Evolutionary conservation across 2,888 invertebrate genomes (phyloP), one percentile per base, ranked within the genome.

Genomic region (Lagria hirta): DNA sequence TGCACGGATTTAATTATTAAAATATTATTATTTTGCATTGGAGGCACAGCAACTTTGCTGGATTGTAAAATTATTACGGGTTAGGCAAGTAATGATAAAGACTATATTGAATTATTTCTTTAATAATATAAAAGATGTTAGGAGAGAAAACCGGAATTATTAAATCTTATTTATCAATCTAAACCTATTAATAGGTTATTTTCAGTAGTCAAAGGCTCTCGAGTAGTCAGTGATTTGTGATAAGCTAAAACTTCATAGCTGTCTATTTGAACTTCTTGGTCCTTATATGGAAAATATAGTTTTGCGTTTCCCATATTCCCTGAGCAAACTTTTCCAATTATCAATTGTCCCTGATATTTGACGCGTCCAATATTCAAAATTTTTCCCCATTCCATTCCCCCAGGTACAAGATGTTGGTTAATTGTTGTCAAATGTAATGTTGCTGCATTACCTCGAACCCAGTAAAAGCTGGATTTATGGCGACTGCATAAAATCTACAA

Each of bases 401-500:
- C 53, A 23, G 42, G 37, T 2, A 55, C 50, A 10, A 53, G 32
- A 20, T 51, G 49, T 24, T 52, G 44, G 14, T 43, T 35, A 27
- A 51, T 48, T 4, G 48, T 45, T 13, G 40, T 27, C 13, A 50
- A 17, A 36, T 55, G 51, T 24, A 55, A 43, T 28, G 50, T 29
- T 5, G 44, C 28, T 22, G 49, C 48, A 23, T 48, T 51, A 8
- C 37, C 43, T 6, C 24, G 34, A 14, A 44, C 12, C 53, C 53
- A 55, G 11, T 15, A 15, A 23, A 53, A 46, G 6, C 38, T 44
- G 10, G 47, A 16, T 38, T 36, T 35, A 29, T 40, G 12, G 7
- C 22, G 20, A 17, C 48, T 47, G 21, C 55, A 53, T 14, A 55
- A 23, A 30, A 55, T 53, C 55, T 55, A 30, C 41, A 49, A 48